Evolutionary conservation across 2,797 vertebrate species (phyloP).

Genomic region (Gymnopithys bicolor): DNA sequence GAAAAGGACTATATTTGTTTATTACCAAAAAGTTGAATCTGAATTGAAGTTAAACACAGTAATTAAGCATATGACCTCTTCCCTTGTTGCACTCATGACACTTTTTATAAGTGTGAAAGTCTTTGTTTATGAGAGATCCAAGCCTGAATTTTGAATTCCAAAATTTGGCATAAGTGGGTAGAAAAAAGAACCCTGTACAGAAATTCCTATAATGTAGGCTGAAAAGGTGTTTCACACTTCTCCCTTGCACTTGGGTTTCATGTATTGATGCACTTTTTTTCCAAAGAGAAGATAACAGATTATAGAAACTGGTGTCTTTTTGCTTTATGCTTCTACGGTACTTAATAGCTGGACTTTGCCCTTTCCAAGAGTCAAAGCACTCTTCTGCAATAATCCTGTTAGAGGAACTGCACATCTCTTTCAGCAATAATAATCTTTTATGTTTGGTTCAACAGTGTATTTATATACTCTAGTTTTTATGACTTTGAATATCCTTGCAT

Average conservation of each 20-base stretch:
- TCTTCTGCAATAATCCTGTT: background rate
- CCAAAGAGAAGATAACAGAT: background rate
- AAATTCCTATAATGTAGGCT: background rate
- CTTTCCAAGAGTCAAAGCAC: background rate
- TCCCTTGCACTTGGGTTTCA: background rate
- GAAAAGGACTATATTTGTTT: background rate
- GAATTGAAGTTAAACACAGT: background rate
- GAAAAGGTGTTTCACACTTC: background rate
- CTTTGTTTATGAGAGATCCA: background rate
- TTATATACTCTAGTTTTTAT: background rate
- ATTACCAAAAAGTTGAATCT: background rate
- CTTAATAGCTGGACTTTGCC: background rate
- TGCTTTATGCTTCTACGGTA: background rate
- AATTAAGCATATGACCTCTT: background rate
- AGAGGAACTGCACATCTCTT: background rate
- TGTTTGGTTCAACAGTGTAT: background rate
- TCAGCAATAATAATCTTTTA: background rate
- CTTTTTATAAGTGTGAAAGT: background rate
- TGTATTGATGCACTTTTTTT: background rate
- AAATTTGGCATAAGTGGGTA: background rate
- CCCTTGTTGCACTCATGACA: background rate
- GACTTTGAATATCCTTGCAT: background rate
- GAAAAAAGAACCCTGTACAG: background rate
- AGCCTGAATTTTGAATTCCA: background rate
- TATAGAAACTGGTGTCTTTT: background rate